phyloP scores from a whole-genome alignment of 2,888 invertebrate genomes.

The Hedychridium roseum region DNA sequence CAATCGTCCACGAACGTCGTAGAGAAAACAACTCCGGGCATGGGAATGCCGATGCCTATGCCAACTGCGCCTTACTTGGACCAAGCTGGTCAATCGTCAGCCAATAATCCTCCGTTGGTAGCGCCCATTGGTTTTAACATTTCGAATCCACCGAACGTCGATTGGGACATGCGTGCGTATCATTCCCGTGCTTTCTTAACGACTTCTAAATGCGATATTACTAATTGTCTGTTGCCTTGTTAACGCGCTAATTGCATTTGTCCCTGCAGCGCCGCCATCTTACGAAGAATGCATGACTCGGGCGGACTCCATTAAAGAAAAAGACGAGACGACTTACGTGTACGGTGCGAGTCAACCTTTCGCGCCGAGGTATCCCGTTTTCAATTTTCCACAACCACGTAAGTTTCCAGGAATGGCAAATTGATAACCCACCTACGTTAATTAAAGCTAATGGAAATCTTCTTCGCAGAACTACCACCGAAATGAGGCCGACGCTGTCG shows the following conservation, averaged over 20 bases:
- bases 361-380: conserved; percentile 32
- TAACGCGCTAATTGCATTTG: background rate
- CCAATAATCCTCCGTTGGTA: too few species aligned
- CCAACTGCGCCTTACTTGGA: conserved; percentile 8
- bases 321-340: conserved; percentile 23
- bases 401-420: conserved; percentile 12
- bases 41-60: conserved; percentile 1
- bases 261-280: conserved; percentile 30
- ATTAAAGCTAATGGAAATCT: too few species aligned
- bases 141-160: background rate
- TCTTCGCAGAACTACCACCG: too few species aligned
- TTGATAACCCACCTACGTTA: too few species aligned
- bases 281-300: conserved; percentile 31
- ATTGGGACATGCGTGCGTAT: conserved; percentile 21
- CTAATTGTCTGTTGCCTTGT: too few species aligned
- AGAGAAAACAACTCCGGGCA: too few species aligned
- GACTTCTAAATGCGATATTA: too few species aligned
- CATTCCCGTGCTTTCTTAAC: background rate
- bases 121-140: background rate
- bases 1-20: too few species aligned
- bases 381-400: conserved; percentile 19
- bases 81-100: too few species aligned
- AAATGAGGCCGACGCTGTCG: too few species aligned
- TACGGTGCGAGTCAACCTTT: conserved; percentile 21
- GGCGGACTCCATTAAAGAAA: conserved; percentile 22